These are phyloP conservation scores for Montipora cactus DNA, from an alignment of 64 coral and sea anemone genomes.

Conservation along the genomic window DNA sequence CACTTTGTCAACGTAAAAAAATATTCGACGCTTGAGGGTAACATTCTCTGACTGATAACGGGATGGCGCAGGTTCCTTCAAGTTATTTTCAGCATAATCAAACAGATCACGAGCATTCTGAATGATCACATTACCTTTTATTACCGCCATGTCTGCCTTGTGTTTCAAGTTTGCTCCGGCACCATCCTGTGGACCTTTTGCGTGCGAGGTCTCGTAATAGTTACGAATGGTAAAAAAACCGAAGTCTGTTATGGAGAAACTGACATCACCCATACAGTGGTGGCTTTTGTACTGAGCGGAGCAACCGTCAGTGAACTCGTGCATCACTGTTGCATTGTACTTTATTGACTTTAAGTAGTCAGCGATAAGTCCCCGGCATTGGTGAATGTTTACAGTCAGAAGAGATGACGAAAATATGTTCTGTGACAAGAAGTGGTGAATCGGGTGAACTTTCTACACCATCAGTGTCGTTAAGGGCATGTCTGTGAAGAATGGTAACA, in stretches of 20 bases:
- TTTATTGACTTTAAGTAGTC: not conserved
- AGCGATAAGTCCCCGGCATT: not conserved
- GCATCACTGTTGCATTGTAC: not conserved
- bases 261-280: constrained; percentile 42
- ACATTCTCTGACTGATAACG: no score
- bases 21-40: no score
- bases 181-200: constrained; percentile 38
- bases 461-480: constrained; percentile 7
- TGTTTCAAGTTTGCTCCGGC: not conserved
- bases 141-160: no score
- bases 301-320: not conserved
- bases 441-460: not conserved
- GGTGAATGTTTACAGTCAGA: not conserved
- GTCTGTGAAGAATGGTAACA: constrained; percentile 16
- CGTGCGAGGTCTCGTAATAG: constrained; percentile 52
- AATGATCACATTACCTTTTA: no score
- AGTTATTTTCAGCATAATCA: no score
- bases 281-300: no score
- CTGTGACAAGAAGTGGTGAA: not conserved
- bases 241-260: not conserved
- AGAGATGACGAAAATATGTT: constrained; percentile 54
- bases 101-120: no score
- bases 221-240: constrained; percentile 10
- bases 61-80: no score
- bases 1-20: no score